Evolutionary conservation across 2,113 vertebrate genomes (phyloP).

Genomic region (Pterocles burchelli): DNA sequence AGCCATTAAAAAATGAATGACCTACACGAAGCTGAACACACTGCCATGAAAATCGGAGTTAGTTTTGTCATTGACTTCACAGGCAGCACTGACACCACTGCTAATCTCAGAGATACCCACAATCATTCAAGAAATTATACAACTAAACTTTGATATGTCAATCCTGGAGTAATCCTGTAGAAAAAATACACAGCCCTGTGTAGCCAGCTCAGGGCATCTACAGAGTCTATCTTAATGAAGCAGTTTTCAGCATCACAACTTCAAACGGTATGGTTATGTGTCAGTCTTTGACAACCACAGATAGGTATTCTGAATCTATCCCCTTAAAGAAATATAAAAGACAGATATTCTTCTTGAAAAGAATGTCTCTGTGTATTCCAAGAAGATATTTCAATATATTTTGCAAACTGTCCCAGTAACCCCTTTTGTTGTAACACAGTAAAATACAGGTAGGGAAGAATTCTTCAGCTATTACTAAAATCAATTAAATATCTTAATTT

Average conservation of each 20-base stretch:
- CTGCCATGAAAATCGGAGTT: background rate
- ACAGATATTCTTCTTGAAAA: background rate
- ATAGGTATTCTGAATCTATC: background rate
- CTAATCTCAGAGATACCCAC: background rate
- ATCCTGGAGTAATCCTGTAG: background rate
- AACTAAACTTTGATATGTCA: background rate
- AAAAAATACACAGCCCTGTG: background rate
- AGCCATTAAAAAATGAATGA: background rate
- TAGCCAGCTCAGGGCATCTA: background rate
- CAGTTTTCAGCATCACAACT: background rate
- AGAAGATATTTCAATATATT: background rate
- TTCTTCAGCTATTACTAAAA: background rate
- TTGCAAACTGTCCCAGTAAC: background rate
- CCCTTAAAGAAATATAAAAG: background rate
- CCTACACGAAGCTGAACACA: background rate
- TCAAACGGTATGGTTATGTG: background rate
- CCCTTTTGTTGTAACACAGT: background rate
- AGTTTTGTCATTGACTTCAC: background rate
- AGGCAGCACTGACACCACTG: background rate
- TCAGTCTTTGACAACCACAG: background rate
- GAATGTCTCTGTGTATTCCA: rapidly evolving
- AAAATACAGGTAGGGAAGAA: background rate
- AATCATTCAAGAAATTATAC: background rate
- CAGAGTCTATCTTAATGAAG: background rate
- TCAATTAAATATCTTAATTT: background rate